Evolutionary conservation across 64 coral and sea anemone genomes (phyloP).

Genomic region (Platygyra sinensis): DNA sequence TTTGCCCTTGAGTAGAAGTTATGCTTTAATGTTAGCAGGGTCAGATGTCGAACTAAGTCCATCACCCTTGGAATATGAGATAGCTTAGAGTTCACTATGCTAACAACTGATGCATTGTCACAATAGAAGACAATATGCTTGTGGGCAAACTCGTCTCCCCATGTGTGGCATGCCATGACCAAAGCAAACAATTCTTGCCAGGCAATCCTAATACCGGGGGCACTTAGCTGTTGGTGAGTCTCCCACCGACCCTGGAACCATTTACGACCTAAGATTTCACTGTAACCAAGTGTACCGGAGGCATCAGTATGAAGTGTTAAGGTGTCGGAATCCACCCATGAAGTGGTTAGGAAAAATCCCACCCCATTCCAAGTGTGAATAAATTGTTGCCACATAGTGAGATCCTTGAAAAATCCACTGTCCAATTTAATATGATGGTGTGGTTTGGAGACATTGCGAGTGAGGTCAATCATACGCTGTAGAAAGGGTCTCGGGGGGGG

Average conservation of each 20-base stretch:
- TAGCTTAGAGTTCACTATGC: constrained; percentile 9
- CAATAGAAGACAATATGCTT: constrained; percentile 27
- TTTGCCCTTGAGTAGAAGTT: constrained; percentile 20
- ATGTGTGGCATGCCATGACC: neutral
- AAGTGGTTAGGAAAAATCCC: too few relatives aligned
- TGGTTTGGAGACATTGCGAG: neutral
- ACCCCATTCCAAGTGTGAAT: too few relatives aligned
- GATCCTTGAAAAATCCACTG: too few relatives aligned
- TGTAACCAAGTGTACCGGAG: constrained; percentile 32
- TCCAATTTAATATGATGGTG: constrained; percentile 4
- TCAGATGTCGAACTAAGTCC: constrained; percentile 33
- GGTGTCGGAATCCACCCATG: too few relatives aligned
- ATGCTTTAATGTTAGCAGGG: constrained; percentile 20
- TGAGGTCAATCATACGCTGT: constrained; percentile 34
- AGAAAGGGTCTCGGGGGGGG: constrained; percentile 39
- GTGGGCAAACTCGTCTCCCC: neutral
- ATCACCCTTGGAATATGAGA: constrained; percentile 36
- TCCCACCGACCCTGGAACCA: constrained; percentile 53
- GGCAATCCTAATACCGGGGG: too few relatives aligned
- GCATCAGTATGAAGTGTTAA: too few relatives aligned
- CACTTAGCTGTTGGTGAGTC: neutral
- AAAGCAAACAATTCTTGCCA: constrained; percentile 32
- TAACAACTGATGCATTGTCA: too few relatives aligned
- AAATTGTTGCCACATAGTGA: too few relatives aligned
- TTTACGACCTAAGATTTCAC: constrained; percentile 14